These are phyloP conservation scores for Acyrthosiphon pisum DNA, from an alignment of 1,140 invertebrate genomes.

Conservation along the genomic window DNA sequence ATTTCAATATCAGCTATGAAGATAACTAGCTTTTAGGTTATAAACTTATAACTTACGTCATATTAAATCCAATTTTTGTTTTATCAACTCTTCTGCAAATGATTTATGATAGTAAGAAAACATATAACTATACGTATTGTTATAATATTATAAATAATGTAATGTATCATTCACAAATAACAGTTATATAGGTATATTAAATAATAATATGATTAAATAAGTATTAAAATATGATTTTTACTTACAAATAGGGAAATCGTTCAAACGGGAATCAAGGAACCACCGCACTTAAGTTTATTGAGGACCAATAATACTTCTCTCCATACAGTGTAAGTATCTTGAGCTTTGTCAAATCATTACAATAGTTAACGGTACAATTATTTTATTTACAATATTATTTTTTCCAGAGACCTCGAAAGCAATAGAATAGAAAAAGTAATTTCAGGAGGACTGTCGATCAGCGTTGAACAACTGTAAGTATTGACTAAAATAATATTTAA, in stretches of 20 bases:
- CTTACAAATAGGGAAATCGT: neutral
- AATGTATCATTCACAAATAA: neutral
- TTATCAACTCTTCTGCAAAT: neutral
- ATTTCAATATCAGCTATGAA: neutral
- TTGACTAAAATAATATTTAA: constrained; percentile 12
- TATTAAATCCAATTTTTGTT: neutral
- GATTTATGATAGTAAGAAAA: too few relatives aligned
- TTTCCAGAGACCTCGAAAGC: constrained; percentile 43
- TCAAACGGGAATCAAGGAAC: constrained; percentile 14
- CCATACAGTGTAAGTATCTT: constrained; percentile 39
- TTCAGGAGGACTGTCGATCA: neutral
- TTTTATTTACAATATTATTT: neutral
- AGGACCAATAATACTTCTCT: constrained; percentile 30
- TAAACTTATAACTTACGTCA: neutral
- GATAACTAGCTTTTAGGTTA: neutral
- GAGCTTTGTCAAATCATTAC: neutral
- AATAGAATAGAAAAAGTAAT: constrained; percentile 20
- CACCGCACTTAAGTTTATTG: neutral
- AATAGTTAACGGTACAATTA: neutral
- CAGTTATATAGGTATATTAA: too few relatives aligned
- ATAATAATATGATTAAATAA: neutral
- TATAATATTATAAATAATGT: neutral
- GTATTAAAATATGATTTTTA: neutral
- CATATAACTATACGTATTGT: neutral
- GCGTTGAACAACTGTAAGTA: constrained; percentile 42